Percentiles rank a stretch among this genome's conserved stretches.
These are phyloP conservation scores for Drosophila punjabiensis DNA, from an alignment of 1,140 invertebrate species.

Conservation along the genomic window DNA sequence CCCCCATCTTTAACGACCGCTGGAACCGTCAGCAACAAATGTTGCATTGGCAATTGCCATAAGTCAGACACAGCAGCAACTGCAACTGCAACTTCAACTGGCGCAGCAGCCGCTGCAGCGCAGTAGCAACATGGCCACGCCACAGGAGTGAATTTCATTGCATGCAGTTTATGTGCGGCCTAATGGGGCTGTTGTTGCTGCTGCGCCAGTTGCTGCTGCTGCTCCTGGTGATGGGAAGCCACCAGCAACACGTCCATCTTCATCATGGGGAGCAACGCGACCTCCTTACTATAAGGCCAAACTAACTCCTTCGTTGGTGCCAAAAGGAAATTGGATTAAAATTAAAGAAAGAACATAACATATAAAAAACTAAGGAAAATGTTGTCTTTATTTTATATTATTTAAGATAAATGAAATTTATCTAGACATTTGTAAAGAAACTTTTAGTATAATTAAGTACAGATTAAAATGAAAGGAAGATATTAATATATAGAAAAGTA, in stretches of 20 bases:
- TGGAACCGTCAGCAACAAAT: constrained; percentile 66
- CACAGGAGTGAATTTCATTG: constrained; percentile 75
- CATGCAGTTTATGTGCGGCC: constrained; percentile 81
- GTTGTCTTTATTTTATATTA: neutral
- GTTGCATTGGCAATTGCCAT: constrained; percentile 84
- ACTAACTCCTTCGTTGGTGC: constrained; percentile 47
- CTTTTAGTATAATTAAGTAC: too few species aligned
- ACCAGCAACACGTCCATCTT: constrained; percentile 83
- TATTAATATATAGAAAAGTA: too few species aligned
- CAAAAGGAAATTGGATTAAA: too few species aligned
- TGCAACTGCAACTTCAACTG: constrained; percentile 13
- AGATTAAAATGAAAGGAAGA: too few species aligned
- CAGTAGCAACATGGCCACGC: constrained; percentile 80
- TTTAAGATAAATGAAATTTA: neutral
- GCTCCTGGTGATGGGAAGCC: constrained; percentile 69
- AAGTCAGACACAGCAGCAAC: constrained; percentile 69
- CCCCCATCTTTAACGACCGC: constrained; percentile 40
- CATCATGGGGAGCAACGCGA: constrained; percentile 59
- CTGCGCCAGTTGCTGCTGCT: constrained; percentile 25
- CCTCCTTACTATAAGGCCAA: constrained; percentile 6
- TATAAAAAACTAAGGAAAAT: neutral
- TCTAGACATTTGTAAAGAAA: too few species aligned
- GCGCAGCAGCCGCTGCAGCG: constrained; percentile 38
- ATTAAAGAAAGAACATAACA: neutral
- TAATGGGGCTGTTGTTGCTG: constrained; percentile 66